These are phyloP conservation scores for Umimayanthus chanpuru DNA, from an alignment of 92 coral and sea anemone species.

Conservation along the genomic window DNA sequence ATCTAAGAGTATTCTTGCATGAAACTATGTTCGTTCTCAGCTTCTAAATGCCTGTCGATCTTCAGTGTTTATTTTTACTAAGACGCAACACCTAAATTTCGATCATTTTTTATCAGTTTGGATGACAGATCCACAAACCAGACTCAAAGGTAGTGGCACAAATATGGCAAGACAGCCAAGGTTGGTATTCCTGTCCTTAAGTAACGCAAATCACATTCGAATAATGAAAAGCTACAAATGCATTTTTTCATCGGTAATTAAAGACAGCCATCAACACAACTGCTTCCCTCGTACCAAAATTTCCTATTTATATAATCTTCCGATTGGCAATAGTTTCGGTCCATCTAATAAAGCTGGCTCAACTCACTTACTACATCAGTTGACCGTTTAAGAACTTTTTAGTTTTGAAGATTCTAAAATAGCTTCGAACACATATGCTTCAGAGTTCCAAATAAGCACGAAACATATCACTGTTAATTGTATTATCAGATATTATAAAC, in stretches of 20 bases:
- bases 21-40: not conserved
- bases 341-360: not conserved
- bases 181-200: constrained; percentile 26
- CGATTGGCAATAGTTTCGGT: too few species aligned
- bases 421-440: not conserved
- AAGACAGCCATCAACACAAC: not conserved
- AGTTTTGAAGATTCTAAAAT: not conserved
- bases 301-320: too few species aligned
- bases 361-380: too few species aligned
- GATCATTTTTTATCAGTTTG: constrained; percentile 1
- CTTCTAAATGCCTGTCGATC: constrained; percentile 31
- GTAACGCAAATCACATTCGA: not conserved
- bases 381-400: not conserved
- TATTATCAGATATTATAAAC: not conserved
- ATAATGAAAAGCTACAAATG: not conserved
- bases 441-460: not conserved
- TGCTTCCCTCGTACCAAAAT: not conserved
- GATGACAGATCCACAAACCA: constrained; percentile 34
- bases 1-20: constrained; percentile 15
- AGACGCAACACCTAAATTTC: constrained; percentile 1
- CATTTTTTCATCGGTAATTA: not conserved
- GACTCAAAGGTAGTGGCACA: constrained; percentile 2
- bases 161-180: constrained; percentile 26
- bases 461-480: not conserved
- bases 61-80: constrained; percentile 30